A percentile compares a stretch with the other conserved stretches of the same genome.
These are phyloP conservation scores for Pectinophora gossypiella DNA, from an alignment of 1,140 invertebrate genomes.

Conservation along the genomic window DNA sequence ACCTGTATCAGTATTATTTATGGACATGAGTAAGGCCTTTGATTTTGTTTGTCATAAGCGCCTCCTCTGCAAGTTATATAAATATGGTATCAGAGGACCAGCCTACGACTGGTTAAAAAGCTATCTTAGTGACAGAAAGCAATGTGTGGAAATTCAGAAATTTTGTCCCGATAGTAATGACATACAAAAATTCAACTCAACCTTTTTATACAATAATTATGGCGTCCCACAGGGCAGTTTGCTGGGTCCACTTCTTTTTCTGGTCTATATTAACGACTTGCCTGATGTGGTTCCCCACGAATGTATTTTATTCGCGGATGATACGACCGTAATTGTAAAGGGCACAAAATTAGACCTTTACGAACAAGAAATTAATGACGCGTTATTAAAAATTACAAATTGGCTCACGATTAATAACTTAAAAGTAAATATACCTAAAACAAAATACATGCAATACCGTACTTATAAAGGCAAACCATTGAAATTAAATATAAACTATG, in stretches of 20 bases:
- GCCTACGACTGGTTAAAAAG: neutral
- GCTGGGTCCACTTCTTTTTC: neutral
- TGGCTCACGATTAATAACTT: neutral
- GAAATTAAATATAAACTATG: neutral
- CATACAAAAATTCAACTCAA: neutral
- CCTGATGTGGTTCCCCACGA: neutral
- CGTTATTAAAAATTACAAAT: neutral
- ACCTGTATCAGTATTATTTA: neutral
- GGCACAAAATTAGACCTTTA: neutral
- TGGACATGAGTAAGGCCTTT: constrained; percentile 4
- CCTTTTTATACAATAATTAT: neutral
- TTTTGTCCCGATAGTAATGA: neutral
- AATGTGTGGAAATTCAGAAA: neutral
- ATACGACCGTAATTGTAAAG: neutral
- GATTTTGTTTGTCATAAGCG: neutral
- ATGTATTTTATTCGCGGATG: neutral
- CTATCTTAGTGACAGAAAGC: neutral
- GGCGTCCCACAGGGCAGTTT: neutral
- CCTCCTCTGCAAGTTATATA: neutral
- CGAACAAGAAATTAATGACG: neutral
- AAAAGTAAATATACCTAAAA: neutral
- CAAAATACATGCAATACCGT: neutral
- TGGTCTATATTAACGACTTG: neutral
- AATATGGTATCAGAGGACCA: constrained; percentile 1
- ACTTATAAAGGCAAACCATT: neutral